Evolutionary conservation across 2,113 vertebrate genomes (phyloP), one percentile per base, ranked within the genome.

Genomic region (Phoenicopterus ruber): DNA sequence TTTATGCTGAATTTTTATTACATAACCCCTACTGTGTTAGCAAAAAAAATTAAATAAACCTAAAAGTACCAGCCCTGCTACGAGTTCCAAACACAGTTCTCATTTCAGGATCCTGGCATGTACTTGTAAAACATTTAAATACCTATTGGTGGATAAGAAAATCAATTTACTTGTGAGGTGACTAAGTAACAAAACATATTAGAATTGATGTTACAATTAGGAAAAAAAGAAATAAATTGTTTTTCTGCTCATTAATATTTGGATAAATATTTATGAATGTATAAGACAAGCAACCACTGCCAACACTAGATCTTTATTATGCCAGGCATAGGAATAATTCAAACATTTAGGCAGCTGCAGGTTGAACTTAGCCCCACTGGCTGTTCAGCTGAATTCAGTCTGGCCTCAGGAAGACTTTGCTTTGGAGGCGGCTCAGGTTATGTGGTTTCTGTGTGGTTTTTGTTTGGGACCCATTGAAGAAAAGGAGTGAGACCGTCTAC

Each of bases 141-240:
- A 86, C 82, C 65, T 70, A 72, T 38, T 80, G 92, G 94, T 84
- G 92, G 73, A 66, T 71, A 88, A 90, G 91, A 90, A 81, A 74
- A 90, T 94, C 90, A 50, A 50, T 88, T 94, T 95, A 85, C 78
- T 92, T 95, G 59, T 78, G 57, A 52, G 65, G 7, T 70, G 95
- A 96, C 89, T 94, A 85, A 74, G 82, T 84, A 95, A 90, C 66
- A 79, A 93, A 93, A 91, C 88, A 31, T 86, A 88, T 86, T 88
- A 94, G 87, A 97, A 97, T 97, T 96, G 93, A 97, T 96, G 95
- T 97, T 97, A 96, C 94, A 96, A 94, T 97, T 96, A 97, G 91
- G 81, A 92, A 96, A 96, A 96, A 90, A 95, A 93, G 71, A 95
- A 97, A 97, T 95, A 96, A 95, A 94, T 93, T 83, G 87, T 84